Base-by-base conservation (phyloP, 2,113 vertebrate species). In the Egretta garzetta region DNA sequence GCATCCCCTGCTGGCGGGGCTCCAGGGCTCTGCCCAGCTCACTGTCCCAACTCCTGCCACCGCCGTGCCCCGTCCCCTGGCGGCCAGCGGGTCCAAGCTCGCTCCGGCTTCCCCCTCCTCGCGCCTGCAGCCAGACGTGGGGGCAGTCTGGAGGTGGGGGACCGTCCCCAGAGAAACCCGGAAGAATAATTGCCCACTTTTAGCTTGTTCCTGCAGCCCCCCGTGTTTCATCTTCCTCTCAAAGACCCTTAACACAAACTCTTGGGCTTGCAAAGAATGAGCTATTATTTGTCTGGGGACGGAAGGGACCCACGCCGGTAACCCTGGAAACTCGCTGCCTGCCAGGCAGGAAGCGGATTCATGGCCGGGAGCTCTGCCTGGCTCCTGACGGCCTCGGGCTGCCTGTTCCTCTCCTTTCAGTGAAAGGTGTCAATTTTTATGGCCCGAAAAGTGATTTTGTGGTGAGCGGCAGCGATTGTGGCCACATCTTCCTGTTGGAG, bases 401-500 rank as follows among this genome's bases (percentile, higher is more conserved):
- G 67, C 49, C 55, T 8, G 3, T 87, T 53, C 24, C n/a, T 97
- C 28, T 93, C 70, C 28, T 43, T 95, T 23, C 98, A 99, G 99
- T 99, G 96, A 99, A 99, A 96, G 99, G 99, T 0, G 99, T 99
- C 86, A 99, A 99, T 96, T 99, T 99, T 97, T 99, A 99, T 4
- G 99, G 99, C 53, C 99, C 99, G 1, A 98, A 97, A 93, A 99
- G 99, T 26, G 99, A 99, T 97, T 99, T 99, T 79, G 98, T 99
- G 94, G 98, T 99, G 96, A 99, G 99, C 23, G 99, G 99, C 74
- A 99, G 99, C 27, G 99, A 99, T 96, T 99, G 99, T 1, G 99
- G 99, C 35, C 99, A 99, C 98, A 99, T 99, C 95, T 99, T 99
- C 97, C 96, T 99, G 77, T 99, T 99, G 99, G 99, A 99, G 88